phyloP scores from a whole-genome alignment of 2,888 invertebrate genomes.

The Tinea trinotella region DNA sequence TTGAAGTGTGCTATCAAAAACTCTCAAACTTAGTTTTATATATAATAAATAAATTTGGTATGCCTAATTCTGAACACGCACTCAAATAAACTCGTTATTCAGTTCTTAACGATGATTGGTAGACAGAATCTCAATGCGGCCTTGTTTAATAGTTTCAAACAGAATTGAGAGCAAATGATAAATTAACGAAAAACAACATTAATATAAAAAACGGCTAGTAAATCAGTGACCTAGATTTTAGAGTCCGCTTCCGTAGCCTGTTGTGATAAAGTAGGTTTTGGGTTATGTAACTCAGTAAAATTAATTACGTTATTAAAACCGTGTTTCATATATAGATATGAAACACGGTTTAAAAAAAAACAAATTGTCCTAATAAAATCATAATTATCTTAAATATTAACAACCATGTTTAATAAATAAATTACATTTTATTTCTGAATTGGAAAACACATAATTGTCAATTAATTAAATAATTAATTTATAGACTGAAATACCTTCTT shows the following conservation, averaged over 20 bases:
- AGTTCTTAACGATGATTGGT: background rate
- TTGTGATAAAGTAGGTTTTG: background rate
- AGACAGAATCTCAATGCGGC: background rate
- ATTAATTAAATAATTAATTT: no score
- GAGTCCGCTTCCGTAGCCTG: background rate
- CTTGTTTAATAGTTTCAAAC: background rate
- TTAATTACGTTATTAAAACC: background rate
- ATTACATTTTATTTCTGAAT: no score
- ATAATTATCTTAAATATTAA: no score
- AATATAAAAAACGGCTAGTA: background rate
- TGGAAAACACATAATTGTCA: no score
- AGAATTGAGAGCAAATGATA: conserved; percentile 1
- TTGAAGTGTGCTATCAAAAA: background rate
- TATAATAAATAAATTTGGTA: background rate
- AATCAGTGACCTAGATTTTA: background rate
- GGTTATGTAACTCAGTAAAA: background rate
- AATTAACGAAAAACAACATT: background rate
- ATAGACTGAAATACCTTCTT: conserved; percentile 63
- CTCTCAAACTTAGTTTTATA: background rate
- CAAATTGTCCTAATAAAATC: no score
- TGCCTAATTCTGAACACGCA: background rate
- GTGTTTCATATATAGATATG: conserved; percentile 2
- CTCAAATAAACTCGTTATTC: background rate
- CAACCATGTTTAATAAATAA: no score
- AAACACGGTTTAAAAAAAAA: no score